A percentile compares a stretch with the other conserved stretches of the same genome.
Evolutionary conservation across 92 coral and sea anemone genomes (phyloP).

Genomic region (Parazoanthus atlanticus): DNA sequence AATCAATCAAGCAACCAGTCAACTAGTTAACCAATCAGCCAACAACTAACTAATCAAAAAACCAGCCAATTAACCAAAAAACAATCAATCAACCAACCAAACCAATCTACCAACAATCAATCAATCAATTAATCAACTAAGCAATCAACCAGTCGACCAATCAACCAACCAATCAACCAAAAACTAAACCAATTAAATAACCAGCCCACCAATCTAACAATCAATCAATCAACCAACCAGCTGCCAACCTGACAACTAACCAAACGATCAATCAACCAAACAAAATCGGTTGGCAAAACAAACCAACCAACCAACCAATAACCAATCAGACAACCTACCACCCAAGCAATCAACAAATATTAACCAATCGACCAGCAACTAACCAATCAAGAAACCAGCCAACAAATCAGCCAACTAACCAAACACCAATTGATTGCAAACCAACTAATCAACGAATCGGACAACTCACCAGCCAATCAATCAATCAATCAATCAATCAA

Average conservation of each 20-base stretch:
- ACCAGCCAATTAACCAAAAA: neutral
- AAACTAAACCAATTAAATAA: no score
- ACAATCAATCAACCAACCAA: neutral
- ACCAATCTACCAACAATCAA: neutral
- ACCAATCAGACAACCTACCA: neutral
- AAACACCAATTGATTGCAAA: no score
- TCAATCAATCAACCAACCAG: neutral
- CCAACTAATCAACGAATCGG: no score
- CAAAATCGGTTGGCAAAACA: neutral
- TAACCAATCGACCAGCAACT: neutral
- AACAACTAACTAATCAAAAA: neutral
- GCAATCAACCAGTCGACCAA: neutral
- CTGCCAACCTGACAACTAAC: neutral
- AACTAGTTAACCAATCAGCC: neutral
- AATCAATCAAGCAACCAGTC: neutral
- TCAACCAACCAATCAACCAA: neutral
- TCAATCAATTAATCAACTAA: neutral
- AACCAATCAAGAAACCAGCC: neutral
- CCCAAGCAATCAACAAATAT: neutral
- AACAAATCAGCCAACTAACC: no score
- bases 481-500: no score
- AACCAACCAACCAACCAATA: neutral
- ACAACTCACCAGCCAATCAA: neutral
- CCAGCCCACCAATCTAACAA: neutral
- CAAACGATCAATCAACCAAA: neutral